Percentiles rank a stretch among this genome's conserved stretches.
Conservation (phyloP, 2,113 vertebrate genomes). For the Hippocampus abdominalis region DNA sequence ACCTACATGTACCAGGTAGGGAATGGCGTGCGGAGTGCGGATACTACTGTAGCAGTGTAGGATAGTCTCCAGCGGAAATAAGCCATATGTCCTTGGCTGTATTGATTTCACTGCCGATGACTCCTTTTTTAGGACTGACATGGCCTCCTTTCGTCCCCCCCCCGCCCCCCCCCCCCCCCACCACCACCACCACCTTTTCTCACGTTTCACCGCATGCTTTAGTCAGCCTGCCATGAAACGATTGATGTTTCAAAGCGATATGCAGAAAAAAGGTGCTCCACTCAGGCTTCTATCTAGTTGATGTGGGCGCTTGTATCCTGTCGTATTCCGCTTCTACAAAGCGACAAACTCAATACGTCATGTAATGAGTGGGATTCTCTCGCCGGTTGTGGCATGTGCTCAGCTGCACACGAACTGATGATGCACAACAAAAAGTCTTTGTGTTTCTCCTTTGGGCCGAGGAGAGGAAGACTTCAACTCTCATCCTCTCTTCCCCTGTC, state of each 20-base stretch:
- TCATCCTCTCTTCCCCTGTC: constrained; percentile 16
- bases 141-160: constrained; percentile 43
- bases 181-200: background rate
- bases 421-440: constrained; percentile 39
- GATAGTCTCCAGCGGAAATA: constrained; percentile 33
- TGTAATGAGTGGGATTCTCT: constrained; percentile 16
- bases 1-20: constrained; percentile 87
- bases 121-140: constrained; percentile 51
- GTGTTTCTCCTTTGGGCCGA: constrained; percentile 46
- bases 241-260: constrained; percentile 32
- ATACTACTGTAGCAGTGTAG: constrained; percentile 23
- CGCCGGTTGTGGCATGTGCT: constrained; percentile 17
- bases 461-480: constrained; percentile 30
- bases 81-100: constrained; percentile 47
- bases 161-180: constrained; percentile 25
- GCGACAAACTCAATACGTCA: constrained; percentile 27
- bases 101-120: constrained; percentile 54
- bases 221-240: constrained; percentile 30
- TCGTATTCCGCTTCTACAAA: constrained; percentile 14
- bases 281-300: constrained; percentile 17
- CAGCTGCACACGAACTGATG: constrained; percentile 21
- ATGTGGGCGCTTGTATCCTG: constrained; percentile 27
- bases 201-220: constrained; percentile 17
- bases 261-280: constrained; percentile 14
- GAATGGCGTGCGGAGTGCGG: constrained; percentile 20